Evolutionary conservation across 2,888 invertebrate species (phyloP), one percentile per base, ranked within the genome.

Genomic region (Himalopsyche anomala): DNA sequence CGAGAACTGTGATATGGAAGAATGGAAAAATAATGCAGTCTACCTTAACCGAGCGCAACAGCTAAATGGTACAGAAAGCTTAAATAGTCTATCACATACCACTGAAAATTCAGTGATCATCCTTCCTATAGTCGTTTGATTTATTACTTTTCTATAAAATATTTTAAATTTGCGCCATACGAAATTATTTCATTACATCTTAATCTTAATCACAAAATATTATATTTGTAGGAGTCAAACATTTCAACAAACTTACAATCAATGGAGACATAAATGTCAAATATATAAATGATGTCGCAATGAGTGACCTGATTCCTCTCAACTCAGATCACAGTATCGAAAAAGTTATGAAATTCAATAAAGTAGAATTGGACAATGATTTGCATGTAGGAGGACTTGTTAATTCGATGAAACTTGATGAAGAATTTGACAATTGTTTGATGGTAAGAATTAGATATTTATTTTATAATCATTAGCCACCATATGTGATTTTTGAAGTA

Each of bases 361-460:
- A 92, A 86, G 86, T 94, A 12, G 89, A 90, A 80, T 90, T 93
- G 1, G 88, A 89, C 6, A 89, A 86, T 1, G 79, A 88, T 3
- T 88, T 92, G 3, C 74, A 54, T 0, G 89, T 90, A 0, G 87
- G 89, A 17, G 91, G 91, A 1, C 88, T 56, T 0, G 89, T 93
- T 0, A 95, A 95, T 89, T 91, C 90, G 0, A 87, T 91, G 1
- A 90, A 92, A 88, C 90, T 95, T 28, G 86, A 90, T 3, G 87
- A 91, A 56, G 93, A 94, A 89, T 92, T 91, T 85, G 86, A 90
- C 28, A 94, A 94, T 87, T 94, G 94, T 0, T 89, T 94, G 15
- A 91, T 93, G 94, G 94, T 94, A 90, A 90, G 90, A 90, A 82
- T 80, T 62, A 42, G 15, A 15, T 51, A 51, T 51, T 51, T 15